Base-by-base conservation (phyloP, 2,113 vertebrate species). In the Equus quagga region DNA sequence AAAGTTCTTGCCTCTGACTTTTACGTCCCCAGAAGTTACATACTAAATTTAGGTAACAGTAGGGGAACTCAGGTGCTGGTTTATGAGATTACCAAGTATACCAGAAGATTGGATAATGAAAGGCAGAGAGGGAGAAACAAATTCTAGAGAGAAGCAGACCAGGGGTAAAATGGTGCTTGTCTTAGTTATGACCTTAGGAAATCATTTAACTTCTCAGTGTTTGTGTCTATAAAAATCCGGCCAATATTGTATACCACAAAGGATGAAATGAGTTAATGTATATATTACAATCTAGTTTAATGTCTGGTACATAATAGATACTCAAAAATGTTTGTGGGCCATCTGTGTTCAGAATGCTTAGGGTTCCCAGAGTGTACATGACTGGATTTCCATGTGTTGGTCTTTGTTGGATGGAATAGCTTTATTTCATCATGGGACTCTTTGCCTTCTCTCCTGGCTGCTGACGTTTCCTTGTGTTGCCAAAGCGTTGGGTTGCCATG, bases 221-320 rank as follows among this genome's bases (percentile, higher is more conserved):
- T 96, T 89, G 24, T 49, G 84, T 88, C 26, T 88, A 11, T n/a
- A 75, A 89, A 94, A 95, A 8, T 78, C 86, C 85, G 90, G 15
- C 2, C 14, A 60, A 2, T 41, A 26, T 18, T 58, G 13, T 73
- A 26, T 5, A 3, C 21, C 82, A 46, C 8, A 82, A 89, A 89
- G 31, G 9, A 70, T 49, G 28, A 89, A 54, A 58, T 70, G 60
- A 91, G 33, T 94, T 69, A 44, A 65, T 3, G 19, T 56, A 9
- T 1, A 19, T 14, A 8, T 62, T 41, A 46, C 31, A 51, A 69
- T 67, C 31, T 64, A 60, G n/a, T 93, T 49, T 76, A 75, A 14
- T 51, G 28, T 92, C 80, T 78, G 21, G 8, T 70, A 8, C 24
- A 4, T 82, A 46, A 19, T 8, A 79, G 44, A 3, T 62, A 7